These are phyloP conservation scores for Cherax quadricarinatus DNA, from an alignment of 1,140 invertebrate genomes.

Conservation along the genomic window DNA sequence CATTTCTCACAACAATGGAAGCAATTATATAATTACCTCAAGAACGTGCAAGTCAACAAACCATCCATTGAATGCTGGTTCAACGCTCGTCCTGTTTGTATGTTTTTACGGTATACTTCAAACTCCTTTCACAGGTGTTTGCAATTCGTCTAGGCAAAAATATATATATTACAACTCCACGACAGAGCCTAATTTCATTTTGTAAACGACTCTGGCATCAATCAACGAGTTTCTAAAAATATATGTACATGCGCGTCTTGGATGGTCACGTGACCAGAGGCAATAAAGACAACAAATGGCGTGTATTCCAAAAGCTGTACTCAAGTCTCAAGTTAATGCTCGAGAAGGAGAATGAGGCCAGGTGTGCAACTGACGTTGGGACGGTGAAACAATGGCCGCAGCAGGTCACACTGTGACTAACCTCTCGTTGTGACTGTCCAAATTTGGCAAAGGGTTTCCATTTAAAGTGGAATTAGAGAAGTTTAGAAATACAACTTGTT, in stretches of 20 bases:
- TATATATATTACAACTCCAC: too few relatives aligned
- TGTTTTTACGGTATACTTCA: too few relatives aligned
- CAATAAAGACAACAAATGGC: constrained; percentile 21
- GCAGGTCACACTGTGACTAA: too few relatives aligned
- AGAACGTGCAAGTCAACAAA: not conserved
- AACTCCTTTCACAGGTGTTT: too few relatives aligned
- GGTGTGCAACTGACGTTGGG: not conserved
- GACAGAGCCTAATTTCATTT: too few relatives aligned
- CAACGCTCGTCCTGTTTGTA: too few relatives aligned
- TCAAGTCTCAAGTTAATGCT: constrained; percentile 19
- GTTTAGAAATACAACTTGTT: too few relatives aligned
- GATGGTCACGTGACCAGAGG: constrained; percentile 7
- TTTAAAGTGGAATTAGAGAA: too few relatives aligned
- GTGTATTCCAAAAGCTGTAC: constrained; percentile 21
- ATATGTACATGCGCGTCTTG: too few relatives aligned
- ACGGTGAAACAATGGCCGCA: not conserved
- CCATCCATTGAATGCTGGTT: not conserved
- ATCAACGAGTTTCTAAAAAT: constrained; percentile 15
- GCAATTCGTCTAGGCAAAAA: too few relatives aligned
- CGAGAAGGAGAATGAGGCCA: not conserved
- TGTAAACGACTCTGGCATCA: not conserved
- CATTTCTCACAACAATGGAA: constrained; percentile 26
- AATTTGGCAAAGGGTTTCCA: too few relatives aligned
- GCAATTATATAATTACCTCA: constrained; percentile 24
- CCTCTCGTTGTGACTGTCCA: too few relatives aligned